Base-by-base conservation (phyloP, 2,113 vertebrate genomes). In the Rafetus swinhoei region DNA sequence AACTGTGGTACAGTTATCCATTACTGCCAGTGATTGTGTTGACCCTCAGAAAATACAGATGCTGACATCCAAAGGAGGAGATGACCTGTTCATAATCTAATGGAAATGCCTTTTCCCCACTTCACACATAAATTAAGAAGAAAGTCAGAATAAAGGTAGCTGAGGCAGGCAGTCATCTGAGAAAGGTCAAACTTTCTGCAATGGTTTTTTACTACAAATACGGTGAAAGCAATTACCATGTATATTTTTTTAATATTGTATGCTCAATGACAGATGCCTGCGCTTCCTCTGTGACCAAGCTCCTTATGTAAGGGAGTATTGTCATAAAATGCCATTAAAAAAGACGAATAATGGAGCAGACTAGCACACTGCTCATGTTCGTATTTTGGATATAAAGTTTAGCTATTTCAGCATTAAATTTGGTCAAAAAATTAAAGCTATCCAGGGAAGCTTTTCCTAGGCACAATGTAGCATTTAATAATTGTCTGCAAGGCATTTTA, bases 71-170 rank as follows among this genome's bases (percentile, higher is more conserved):
- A 53, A 91, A 14, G 55, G 25, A 93, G 29, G 55, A 85, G 86
- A 82, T 85, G 65, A 92, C 85, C 29, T 89, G 7, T 91, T 97
- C 84, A 3, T 79, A 91, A 74, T 84, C 29, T 84, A 93, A 90
- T 86, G 59, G 74, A 93, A 93, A 88, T 94, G 82, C 4, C 9
- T 93, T 96, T 90, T 95, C 22, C 65, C 56, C 6, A 11, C 10
- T 93, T 95, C 89, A 59, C 60, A 93, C 7, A 80, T 91, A 92
- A 95, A 94, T 96, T 93, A 95, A 85, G 29, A 83, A 74, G 32
- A 95, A 93, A 82, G 53, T 12, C 0, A 4, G 80, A 94, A 74
- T 18, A 62, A 52, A 32, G 39, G 29, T 72, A 9, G 13, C 53
- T 88, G 22, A 54, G 76, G 29, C 92, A 85, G 24, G 29, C 29